phyloP scores from a whole-genome alignment of 2,888 invertebrate species.

The Folsomia candida region DNA sequence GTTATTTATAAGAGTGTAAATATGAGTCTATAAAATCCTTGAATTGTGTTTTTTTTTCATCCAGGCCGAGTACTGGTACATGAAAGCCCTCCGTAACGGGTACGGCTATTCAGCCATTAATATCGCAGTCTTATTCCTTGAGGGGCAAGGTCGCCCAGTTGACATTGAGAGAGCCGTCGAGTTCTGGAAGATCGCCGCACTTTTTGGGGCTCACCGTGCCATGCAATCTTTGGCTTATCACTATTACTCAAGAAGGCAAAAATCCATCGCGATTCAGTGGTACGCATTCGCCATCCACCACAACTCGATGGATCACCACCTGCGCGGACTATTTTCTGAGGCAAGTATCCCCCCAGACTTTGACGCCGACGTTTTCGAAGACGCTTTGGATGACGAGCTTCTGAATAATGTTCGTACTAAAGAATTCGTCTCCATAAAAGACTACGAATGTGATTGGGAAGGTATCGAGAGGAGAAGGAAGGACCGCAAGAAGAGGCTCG shows the following conservation, averaged over 20 bases:
- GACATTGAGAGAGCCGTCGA: conserved; percentile 11
- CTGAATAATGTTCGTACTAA: no score
- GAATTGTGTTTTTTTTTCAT: background rate
- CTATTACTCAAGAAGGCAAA: background rate
- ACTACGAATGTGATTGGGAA: no score
- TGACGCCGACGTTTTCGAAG: no score
- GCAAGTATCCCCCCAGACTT: no score
- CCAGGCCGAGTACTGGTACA: conserved; percentile 24
- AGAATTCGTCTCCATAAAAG: no score
- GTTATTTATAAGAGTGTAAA: no score
- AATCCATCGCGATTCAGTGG: conserved; percentile 7
- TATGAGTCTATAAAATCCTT: no score
- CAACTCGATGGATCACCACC: no score
- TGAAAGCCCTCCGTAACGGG: conserved; percentile 19
- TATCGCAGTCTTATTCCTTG: conserved; percentile 16
- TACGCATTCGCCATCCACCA: conserved; percentile 7
- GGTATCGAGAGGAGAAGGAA: no score
- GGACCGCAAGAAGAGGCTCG: no score
- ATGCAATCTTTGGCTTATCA: conserved; percentile 7
- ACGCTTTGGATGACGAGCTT: no score
- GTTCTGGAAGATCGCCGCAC: conserved; percentile 16
- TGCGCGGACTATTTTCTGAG: no score
- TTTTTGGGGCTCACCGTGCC: background rate
- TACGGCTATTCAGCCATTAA: conserved; percentile 9
- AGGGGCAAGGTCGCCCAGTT: background rate